phyloP scores from a whole-genome alignment of 2,113 vertebrate species.

The Toxotes chatareus region DNA sequence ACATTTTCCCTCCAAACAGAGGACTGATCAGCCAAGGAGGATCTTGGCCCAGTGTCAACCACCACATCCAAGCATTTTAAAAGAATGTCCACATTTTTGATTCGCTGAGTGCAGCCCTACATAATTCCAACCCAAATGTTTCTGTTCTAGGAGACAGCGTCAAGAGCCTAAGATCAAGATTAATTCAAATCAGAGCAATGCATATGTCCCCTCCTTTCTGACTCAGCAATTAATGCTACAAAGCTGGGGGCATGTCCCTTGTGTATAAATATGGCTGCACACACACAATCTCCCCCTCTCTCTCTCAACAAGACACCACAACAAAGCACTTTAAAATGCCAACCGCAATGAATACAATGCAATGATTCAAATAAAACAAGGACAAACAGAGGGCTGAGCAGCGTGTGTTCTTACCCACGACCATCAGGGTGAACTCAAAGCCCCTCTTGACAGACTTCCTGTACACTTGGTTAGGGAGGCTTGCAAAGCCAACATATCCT shows the following conservation, averaged over 20 bases:
- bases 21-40: conserved; percentile 66
- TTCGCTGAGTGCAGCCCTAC: conserved; percentile 25
- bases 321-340: conserved; percentile 42
- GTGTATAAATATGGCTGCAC: conserved; percentile 33
- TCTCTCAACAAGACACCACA: conserved; percentile 53
- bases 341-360: conserved; percentile 65
- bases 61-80: conserved; percentile 68
- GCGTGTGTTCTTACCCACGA: conserved; percentile 92
- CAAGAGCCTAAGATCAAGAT: conserved; percentile 29
- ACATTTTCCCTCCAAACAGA: conserved; percentile 77
- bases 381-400: conserved; percentile 30
- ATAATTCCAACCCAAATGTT: conserved; percentile 61
- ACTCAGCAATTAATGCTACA: conserved; percentile 37
- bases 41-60: conserved; percentile 69
- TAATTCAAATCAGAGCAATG: conserved; percentile 9
- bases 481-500: conserved; percentile 99
- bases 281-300: conserved; percentile 5
- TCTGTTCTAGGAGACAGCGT: conserved; percentile 38
- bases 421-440: conserved; percentile 99
- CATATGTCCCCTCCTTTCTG: conserved; percentile 5
- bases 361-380: conserved; percentile 65
- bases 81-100: conserved; percentile 61
- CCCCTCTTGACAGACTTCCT: conserved; percentile 99
- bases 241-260: conserved; percentile 27
- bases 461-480: conserved; percentile 99